Evolutionary conservation across 2,888 invertebrate species (phyloP).

Genomic region (Lasioglossum villosulum): DNA sequence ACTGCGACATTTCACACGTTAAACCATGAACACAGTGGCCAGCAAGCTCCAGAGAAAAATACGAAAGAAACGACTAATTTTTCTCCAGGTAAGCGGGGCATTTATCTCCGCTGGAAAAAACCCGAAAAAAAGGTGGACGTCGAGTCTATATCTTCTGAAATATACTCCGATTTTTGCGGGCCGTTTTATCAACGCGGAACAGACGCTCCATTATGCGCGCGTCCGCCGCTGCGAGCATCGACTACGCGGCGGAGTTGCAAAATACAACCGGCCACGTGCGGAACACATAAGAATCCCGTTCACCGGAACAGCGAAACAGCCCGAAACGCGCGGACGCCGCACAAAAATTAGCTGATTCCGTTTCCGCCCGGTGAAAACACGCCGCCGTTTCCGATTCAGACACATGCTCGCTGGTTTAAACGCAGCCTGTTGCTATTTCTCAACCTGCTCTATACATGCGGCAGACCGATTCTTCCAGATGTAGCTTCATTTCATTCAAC

Average conservation of each 20-base stretch:
- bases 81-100: constrained; percentile 28
- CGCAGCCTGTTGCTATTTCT: constrained; percentile 37
- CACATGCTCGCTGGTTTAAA: constrained; percentile 22
- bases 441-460: constrained; percentile 15
- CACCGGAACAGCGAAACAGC: constrained; percentile 37
- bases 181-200: constrained; percentile 63
- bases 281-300: constrained; percentile 32
- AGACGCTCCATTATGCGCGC: constrained; percentile 58
- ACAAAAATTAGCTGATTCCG: constrained; percentile 57
- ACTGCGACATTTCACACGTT: background rate
- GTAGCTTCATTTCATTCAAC: no score
- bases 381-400: constrained; percentile 14
- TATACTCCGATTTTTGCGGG: constrained; percentile 47
- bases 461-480: constrained; percentile 26
- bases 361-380: constrained; percentile 10
- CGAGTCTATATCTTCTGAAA: constrained; percentile 35
- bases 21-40: background rate
- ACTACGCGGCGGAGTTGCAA: constrained; percentile 34
- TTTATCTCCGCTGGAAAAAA: constrained; percentile 40
- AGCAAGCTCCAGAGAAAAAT: background rate
- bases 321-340: constrained; percentile 50
- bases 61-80: constrained; percentile 24
- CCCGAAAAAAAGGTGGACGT: background rate
- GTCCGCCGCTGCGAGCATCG: constrained; percentile 37
- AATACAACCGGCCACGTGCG: constrained; percentile 29